Percentiles rank a stretch among this genome's conserved stretches.
Conservation (phyloP, 2,797 vertebrate genomes). For the Lepilemur ruficaudatus region DNA sequence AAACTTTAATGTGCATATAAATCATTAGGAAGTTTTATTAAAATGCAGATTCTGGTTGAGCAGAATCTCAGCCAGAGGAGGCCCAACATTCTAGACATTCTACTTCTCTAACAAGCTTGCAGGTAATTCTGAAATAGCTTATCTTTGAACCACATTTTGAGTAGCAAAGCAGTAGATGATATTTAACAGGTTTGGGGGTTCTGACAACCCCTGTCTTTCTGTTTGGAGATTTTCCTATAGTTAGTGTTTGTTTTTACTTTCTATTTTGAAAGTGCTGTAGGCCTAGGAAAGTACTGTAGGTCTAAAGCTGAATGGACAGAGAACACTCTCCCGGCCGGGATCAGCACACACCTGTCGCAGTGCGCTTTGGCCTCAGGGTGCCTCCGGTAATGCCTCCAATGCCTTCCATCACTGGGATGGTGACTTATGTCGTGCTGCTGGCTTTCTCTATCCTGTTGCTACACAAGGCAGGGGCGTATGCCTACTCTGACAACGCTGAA, state of each 20-base stretch:
- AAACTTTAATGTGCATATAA: slow-evolving; percentile 5
- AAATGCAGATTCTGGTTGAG: slow-evolving; percentile 37
- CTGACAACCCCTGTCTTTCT: background rate
- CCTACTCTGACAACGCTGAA: too few relatives aligned
- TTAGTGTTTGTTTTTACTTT: background rate
- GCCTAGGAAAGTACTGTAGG: background rate
- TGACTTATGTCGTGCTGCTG: background rate
- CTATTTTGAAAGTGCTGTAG: background rate
- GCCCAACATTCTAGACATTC: background rate
- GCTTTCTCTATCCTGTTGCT: background rate
- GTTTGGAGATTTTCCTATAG: background rate
- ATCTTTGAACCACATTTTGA: background rate
- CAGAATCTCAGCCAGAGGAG: background rate
- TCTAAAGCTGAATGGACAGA: background rate
- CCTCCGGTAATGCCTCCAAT: too few relatives aligned
- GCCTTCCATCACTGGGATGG: background rate
- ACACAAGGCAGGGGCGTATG: too few relatives aligned
- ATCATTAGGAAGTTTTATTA: slow-evolving; percentile 15
- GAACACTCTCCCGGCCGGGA: too few relatives aligned
- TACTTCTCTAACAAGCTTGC: background rate
- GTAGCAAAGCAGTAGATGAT: background rate
- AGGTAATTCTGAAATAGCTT: background rate
- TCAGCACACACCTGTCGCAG: too few relatives aligned
- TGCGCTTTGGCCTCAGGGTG: too few relatives aligned
- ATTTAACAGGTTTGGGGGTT: background rate